A percentile compares a stretch with the other conserved stretches of the same genome.
phyloP scores from a whole-genome alignment of 92 coral and sea anemone genomes.

The Phenganax stokvisi region DNA sequence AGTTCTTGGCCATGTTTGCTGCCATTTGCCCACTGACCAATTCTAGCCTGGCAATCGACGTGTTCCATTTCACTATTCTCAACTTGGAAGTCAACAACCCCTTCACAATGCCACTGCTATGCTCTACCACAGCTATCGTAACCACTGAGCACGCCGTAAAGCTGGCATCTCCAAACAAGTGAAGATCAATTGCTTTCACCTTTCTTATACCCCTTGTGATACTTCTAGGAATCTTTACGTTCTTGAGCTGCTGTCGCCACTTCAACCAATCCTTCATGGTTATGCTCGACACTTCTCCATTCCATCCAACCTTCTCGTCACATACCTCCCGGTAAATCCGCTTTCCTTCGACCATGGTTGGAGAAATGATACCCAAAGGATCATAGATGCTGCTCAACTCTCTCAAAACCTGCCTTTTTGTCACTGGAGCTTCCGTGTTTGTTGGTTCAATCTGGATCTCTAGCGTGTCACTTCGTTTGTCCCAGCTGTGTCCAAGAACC shows the following conservation, averaged over 20 bases:
- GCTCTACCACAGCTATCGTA: constrained; percentile 39
- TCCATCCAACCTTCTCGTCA: constrained; percentile 40
- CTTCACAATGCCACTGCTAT: constrained; percentile 30
- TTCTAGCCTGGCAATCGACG: constrained; percentile 40
- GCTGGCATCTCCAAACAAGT: constrained; percentile 42
- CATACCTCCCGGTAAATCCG: constrained; percentile 40
- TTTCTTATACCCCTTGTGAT: constrained; percentile 15
- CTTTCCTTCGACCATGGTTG: constrained; percentile 41
- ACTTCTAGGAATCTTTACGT: constrained; percentile 39
- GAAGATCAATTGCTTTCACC: constrained; percentile 34
- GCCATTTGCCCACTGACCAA: constrained; percentile 48
- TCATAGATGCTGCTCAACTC: constrained; percentile 31
- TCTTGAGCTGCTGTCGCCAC: constrained; percentile 42
- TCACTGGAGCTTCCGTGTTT: constrained; percentile 22
- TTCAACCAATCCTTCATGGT: constrained; percentile 28
- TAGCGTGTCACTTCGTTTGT: constrained; percentile 33
- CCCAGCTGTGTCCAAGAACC: constrained; percentile 41
- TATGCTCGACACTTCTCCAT: not conserved
- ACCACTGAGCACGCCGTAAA: constrained; percentile 26
- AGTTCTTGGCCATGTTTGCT: constrained; percentile 50
- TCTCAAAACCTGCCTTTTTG: constrained; percentile 24
- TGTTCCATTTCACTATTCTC: constrained; percentile 41
- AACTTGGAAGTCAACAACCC: constrained; percentile 44
- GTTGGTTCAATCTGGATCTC: not conserved
- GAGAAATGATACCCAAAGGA: constrained; percentile 39